These are phyloP conservation scores for Priocnemis perturbator DNA, from an alignment of 2,888 invertebrate genomes.

Conservation along the genomic window DNA sequence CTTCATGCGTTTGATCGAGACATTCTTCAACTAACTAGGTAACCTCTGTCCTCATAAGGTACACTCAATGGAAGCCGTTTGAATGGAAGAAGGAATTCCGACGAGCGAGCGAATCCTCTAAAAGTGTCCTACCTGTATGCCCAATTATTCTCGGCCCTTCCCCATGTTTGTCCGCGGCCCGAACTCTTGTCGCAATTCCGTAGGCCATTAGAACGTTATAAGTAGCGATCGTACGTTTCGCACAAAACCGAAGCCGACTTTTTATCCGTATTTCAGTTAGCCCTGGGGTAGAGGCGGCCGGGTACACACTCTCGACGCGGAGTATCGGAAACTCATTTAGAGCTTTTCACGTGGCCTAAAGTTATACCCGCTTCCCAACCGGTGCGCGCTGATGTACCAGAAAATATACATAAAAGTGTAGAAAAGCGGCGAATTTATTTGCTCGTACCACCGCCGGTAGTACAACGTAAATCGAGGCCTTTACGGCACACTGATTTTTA, in stretches of 20 bases:
- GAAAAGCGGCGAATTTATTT: constrained; percentile 1
- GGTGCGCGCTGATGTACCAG: constrained; percentile 6
- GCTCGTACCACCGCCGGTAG: constrained; percentile 1
- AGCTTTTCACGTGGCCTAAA: constrained; percentile 5
- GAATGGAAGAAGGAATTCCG: no score
- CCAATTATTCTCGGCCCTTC: not conserved
- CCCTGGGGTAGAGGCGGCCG: not conserved
- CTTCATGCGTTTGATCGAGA: no score
- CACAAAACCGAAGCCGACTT: constrained; percentile 8
- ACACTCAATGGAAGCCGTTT: no score
- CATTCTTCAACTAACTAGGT: no score
- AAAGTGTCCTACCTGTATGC: no score
- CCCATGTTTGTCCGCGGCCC: not conserved
- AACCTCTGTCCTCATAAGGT: no score
- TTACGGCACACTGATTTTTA: not conserved
- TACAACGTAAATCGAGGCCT: not conserved
- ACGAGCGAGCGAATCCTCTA: no score
- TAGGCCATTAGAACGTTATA: constrained; percentile 19
- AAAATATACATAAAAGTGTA: constrained; percentile 6
- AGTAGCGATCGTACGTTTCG: constrained; percentile 14
- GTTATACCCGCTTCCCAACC: constrained; percentile 1
- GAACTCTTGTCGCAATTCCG: constrained; percentile 11
- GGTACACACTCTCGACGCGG: not conserved
- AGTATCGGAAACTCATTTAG: constrained; percentile 9
- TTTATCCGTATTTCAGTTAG: constrained; percentile 20